These are phyloP conservation scores for Pandion haliaetus DNA, from an alignment of 2,113 vertebrate genomes.

Conservation along the genomic window DNA sequence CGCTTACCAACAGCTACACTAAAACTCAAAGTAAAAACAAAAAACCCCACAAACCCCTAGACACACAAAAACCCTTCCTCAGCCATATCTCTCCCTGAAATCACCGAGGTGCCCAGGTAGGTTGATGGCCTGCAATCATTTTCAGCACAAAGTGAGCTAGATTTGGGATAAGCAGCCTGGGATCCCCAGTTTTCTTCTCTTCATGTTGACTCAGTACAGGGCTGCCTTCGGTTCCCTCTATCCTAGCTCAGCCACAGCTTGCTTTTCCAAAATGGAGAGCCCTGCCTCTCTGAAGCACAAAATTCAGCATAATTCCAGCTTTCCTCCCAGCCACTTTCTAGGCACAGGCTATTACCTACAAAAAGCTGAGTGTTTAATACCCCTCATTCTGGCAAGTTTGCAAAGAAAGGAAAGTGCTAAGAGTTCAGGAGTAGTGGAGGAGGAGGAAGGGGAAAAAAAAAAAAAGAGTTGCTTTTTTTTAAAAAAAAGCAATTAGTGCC, in stretches of 20 bases:
- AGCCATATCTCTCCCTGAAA: neutral
- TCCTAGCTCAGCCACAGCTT: neutral
- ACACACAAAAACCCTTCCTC: neutral
- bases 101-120: no score
- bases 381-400: neutral
- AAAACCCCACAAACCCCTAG: neutral
- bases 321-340: neutral
- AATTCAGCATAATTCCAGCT: neutral
- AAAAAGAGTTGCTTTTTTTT: accelerated
- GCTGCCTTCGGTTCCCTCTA: neutral
- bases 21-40: neutral
- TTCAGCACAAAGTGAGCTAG: neutral
- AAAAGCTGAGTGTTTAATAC: neutral
- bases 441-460: neutral
- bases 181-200: neutral
- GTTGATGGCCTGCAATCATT: neutral
- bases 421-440: neutral
- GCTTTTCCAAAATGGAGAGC: neutral
- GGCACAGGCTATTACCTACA: neutral
- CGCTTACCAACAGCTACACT: neutral
- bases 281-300: neutral
- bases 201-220: accelerated
- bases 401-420: neutral
- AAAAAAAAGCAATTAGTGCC: neutral
- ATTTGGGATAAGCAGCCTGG: neutral